Base-by-base conservation (phyloP, 2,888 invertebrate genomes). In the Dryococelus australis region DNA sequence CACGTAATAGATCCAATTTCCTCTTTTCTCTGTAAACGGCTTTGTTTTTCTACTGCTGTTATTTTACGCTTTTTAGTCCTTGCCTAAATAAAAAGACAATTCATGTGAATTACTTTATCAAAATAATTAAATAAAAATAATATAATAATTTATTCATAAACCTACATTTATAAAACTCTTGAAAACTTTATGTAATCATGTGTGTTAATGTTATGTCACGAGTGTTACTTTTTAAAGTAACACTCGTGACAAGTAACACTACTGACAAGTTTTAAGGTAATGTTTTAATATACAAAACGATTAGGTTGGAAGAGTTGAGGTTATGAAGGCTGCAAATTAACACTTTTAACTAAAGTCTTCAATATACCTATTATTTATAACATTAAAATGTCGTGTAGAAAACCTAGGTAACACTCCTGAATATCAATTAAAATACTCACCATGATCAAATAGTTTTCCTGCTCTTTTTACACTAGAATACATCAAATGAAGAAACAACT, bases 371-470 rank as follows among this genome's bases (percentile, higher is more conserved):
- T 65, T 65, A 65, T 12, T 65, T 65, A 65, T 16, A 12, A 65
- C 16, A 65, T 65, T 9, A 65, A 65, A 8, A 65, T 65, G 8
- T 65, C 16, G 16, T 13, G 65, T 65, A 65, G 65, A 65, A 65
- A 65, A 65, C 16, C 65, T 65, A 65, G 65, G 65, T 65, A 65
- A 65, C 65, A 65, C 65, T 65, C 65, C 65, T 65, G 65, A 65
- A 65, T 12, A 65, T 65, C 5, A 65, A 65, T 65, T 16, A 20
- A 65, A 65, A 65, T 20, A 65, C 65, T 65, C 24, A 65, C 65
- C 65, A 65, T 65, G 5, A 65, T 65, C 16, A 20, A 65, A 12
- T 6, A 65, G 65, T 16, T 65, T 65, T 65, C 65, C 16, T 65
- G 6, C 47, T 47, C 47, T 65, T 65, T 65, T 65, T 16, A 8